Evolutionary conservation across 1,140 invertebrate species (phyloP), one percentile per base, ranked within the genome.

Genomic region (Solenopsis fugax): DNA sequence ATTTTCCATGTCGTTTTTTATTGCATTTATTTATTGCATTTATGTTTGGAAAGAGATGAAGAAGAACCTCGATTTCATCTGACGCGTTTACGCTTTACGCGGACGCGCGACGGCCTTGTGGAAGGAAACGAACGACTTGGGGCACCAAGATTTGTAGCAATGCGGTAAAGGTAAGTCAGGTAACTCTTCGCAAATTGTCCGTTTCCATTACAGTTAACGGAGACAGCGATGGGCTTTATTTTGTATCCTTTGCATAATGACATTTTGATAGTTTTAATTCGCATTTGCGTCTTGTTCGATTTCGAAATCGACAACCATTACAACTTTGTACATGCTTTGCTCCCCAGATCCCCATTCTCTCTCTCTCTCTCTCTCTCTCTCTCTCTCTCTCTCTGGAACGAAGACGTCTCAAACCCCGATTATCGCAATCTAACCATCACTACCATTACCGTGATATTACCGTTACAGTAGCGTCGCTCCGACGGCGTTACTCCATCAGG

Each of bases 381-480:
- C 34, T 77, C 41, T 54, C 4, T 54, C 9, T 72, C 10, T 62
- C 13, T 48, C 60, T 58, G 16, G 34, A 45, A 58, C 50, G 50
- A 34, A 29, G 67, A 81, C 34, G 48, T 67, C 41, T 41, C 12
- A 45, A 73, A 54, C 48, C n/a, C 37, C 41, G 80, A 82, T 82
- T 73, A 82, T 82, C 45, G 80, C 80, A 73, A 72, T 56, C 67
- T 24, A 48, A 60, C 67, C 37, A 52, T 82, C 41, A 60, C 54
- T 58, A 72, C 52, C 24, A 82, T 82, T 82, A 82, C 52, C 37
- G 41, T 48, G 52, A 82, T 82, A 82, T 82, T 82, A 82, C 80
- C 69, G 67, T 86, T 89, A 89, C 88, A 89, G 88, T 89, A 89
- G 88, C 88, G 75, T 89, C 84, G 54, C 73, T 75, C 21, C 80